phyloP scores from a whole-genome alignment of 2,888 invertebrate species.

The Scaptomyza flava region DNA sequence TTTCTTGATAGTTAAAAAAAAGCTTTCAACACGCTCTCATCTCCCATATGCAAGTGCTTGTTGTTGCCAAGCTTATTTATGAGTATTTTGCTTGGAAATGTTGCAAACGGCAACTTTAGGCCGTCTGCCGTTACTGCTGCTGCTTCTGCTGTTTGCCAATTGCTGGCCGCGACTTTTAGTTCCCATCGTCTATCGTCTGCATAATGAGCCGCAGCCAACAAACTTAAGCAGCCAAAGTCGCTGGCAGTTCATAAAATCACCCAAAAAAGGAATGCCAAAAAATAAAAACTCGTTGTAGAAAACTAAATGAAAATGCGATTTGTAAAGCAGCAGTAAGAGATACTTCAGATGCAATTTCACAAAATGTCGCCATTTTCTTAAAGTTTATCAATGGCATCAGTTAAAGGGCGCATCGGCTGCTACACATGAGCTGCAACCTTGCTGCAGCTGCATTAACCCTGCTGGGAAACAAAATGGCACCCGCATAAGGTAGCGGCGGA shows the following conservation, averaged over 20 bases:
- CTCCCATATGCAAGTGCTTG: conserved; percentile 8
- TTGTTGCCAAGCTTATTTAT: conserved; percentile 55
- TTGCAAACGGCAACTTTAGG: conserved; percentile 57
- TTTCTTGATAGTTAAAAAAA: background rate
- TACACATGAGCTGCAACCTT: conserved; percentile 29
- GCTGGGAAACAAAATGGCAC: conserved; percentile 33
- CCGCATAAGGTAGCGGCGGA: conserved; percentile 7
- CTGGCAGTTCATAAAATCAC: conserved; percentile 65
- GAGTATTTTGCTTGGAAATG: conserved; percentile 65
- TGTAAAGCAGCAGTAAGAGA: conserved; percentile 8
- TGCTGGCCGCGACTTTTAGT: conserved; percentile 44
- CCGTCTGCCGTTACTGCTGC: conserved; percentile 55
- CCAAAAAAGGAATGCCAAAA: conserved; percentile 18
- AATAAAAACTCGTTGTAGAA: conserved; percentile 38
- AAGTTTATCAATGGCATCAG: conserved; percentile 5
- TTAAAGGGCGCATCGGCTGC: conserved; percentile 2
- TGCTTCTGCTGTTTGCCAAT: conserved; percentile 60
- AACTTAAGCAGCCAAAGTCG: conserved; percentile 53
- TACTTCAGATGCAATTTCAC: conserved; percentile 28
- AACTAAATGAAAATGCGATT: conserved; percentile 54
- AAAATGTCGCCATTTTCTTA: conserved; percentile 6
- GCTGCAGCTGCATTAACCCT: conserved; percentile 42
- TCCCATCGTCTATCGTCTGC: conserved; percentile 36
- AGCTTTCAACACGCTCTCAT: background rate
- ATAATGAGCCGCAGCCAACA: conserved; percentile 70